Percentiles rank a stretch among this genome's conserved stretches.
Evolutionary conservation across 1,140 invertebrate species (phyloP).

Genomic region (Halyomorpha halys): DNA sequence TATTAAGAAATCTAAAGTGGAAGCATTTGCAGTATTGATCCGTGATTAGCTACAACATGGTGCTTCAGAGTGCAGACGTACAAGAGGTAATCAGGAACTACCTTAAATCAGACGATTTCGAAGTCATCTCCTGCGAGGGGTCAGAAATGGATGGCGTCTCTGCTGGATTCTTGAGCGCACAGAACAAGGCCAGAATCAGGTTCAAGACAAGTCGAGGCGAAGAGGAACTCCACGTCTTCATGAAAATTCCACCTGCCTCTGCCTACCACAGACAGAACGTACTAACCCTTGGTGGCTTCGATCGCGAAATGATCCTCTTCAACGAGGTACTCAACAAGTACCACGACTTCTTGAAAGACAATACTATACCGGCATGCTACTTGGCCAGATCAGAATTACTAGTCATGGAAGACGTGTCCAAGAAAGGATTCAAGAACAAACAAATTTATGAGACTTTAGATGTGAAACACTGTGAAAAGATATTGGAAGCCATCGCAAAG

Average conservation of each 20-base stretch:
- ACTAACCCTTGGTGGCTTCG: not conserved
- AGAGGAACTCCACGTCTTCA: not conserved
- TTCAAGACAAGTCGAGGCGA: not conserved
- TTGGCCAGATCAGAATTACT: not conserved
- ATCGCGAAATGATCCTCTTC: not conserved
- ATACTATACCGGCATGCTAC: slow-evolving; percentile 6
- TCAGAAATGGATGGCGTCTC: not conserved
- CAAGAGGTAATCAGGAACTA: too few species aligned
- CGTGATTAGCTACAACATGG: too few species aligned
- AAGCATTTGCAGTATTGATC: too few species aligned
- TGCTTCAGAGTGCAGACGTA: too few species aligned
- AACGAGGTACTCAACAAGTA: not conserved
- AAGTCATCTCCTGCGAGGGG: not conserved
- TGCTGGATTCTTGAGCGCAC: not conserved
- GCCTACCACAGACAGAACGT: not conserved
- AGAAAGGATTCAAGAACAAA: not conserved
- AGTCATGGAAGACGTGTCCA: slow-evolving; percentile 7
- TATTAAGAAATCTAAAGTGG: too few species aligned
- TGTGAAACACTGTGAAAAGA: not conserved
- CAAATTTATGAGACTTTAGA: not conserved
- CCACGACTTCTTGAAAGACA: too few species aligned
- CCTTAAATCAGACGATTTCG: not conserved
- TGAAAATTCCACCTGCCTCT: not conserved
- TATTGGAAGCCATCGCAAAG: not conserved
- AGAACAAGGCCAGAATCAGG: not conserved